Conservation (phyloP, 2,888 invertebrate species). For the Corbicula japonica region DNA sequence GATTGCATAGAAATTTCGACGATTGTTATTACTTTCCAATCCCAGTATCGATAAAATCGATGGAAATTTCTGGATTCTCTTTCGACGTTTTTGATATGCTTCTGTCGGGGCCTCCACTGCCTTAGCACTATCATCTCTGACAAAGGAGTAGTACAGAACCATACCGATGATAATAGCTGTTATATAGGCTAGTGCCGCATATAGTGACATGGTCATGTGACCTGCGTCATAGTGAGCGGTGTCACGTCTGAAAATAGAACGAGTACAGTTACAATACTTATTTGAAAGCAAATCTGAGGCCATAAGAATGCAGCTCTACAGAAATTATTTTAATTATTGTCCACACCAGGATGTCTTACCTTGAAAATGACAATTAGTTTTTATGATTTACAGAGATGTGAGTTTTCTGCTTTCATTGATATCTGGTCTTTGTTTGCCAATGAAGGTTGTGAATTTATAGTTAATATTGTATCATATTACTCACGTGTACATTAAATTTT, state of each 20-base stretch:
- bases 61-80: constrained; percentile 65
- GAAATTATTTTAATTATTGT: no score
- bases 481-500: no score
- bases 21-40: constrained; percentile 63
- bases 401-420: no score
- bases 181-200: constrained; percentile 80
- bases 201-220: constrained; percentile 72
- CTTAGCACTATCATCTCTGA: constrained; percentile 69
- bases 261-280: neutral
- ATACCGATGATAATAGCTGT: constrained; percentile 79
- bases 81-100: constrained; percentile 40
- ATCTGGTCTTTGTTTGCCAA: no score
- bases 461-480: no score
- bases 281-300: no score
- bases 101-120: constrained; percentile 33
- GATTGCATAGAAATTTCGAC: constrained; percentile 79
- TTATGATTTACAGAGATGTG: no score
- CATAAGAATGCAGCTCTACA: no score
- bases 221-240: constrained; percentile 28
- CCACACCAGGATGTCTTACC: no score
- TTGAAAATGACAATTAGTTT: no score
- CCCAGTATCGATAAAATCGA: constrained; percentile 79
- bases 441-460: no score
- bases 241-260: neutral
- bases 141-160: constrained; percentile 77